A percentile compares a stretch with the other conserved stretches of the same genome.
These are phyloP conservation scores for Apis laboriosa DNA, from an alignment of 1,140 invertebrate genomes.

Conservation along the genomic window DNA sequence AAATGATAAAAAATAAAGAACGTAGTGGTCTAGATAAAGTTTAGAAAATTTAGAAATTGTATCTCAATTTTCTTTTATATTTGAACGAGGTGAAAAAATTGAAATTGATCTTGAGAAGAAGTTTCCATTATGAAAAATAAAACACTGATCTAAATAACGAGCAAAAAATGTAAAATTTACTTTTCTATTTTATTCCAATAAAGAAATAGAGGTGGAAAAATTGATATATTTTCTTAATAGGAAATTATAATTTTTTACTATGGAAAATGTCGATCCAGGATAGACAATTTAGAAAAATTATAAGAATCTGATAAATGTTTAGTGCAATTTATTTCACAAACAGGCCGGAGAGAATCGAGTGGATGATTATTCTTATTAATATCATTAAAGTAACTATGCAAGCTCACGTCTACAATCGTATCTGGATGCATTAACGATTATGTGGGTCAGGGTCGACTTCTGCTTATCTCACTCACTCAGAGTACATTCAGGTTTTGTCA, in stretches of 20 bases:
- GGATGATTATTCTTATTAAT: slow-evolving; percentile 45
- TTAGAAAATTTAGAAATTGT: background rate
- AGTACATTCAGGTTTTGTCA: slow-evolving; percentile 50
- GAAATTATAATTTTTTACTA: too few relatives aligned
- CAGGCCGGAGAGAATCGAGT: slow-evolving; percentile 33
- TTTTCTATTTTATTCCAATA: too few relatives aligned
- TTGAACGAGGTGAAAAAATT: background rate
- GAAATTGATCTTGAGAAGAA: background rate
- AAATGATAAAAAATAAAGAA: too few relatives aligned
- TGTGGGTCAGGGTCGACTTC: slow-evolving; percentile 78
- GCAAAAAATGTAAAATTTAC: too few relatives aligned
- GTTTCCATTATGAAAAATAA: background rate
- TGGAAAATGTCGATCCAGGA: background rate
- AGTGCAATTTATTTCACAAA: slow-evolving; percentile 7
- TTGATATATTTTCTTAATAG: too few relatives aligned
- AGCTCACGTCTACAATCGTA: slow-evolving; percentile 36
- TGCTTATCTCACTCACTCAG: slow-evolving; percentile 66
- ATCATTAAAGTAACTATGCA: slow-evolving; percentile 25
- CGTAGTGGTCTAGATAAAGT: too few relatives aligned
- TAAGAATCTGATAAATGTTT: background rate
- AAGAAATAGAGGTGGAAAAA: too few relatives aligned
- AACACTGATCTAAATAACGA: background rate
- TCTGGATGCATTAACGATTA: slow-evolving; percentile 73
- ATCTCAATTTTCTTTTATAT: background rate
- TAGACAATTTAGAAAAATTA: background rate